A percentile compares a stretch with the other conserved stretches of the same genome.
These are phyloP conservation scores for Aplochiton taeniatus DNA, from an alignment of 2,797 vertebrate genomes.

Conservation along the genomic window DNA sequence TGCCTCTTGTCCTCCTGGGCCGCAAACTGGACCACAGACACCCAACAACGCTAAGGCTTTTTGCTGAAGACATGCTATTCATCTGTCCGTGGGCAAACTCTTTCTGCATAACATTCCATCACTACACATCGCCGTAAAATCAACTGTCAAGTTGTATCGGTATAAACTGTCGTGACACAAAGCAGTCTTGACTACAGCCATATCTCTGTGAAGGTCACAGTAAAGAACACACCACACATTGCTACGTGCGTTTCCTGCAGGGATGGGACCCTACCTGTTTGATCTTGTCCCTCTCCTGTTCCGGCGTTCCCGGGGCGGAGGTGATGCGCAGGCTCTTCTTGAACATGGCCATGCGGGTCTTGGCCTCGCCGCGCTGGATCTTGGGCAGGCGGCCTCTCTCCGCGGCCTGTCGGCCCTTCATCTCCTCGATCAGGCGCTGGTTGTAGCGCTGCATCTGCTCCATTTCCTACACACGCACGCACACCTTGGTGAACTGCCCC, in stretches of 20 bases:
- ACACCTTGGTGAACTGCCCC: not conserved
- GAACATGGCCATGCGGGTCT: conserved; percentile 99
- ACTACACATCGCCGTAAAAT: too few species aligned
- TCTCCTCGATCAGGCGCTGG: conserved; percentile 91
- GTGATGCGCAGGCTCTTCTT: conserved; percentile 98
- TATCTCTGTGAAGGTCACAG: too few species aligned
- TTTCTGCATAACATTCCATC: too few species aligned
- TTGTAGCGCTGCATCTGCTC: conserved; percentile 99
- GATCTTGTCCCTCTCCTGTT: conserved; percentile 95
- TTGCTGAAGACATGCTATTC: too few species aligned
- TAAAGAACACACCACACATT: too few species aligned
- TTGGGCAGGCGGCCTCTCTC: conserved; percentile 94
- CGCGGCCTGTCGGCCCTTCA: conserved; percentile 93
- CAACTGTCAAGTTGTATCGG: too few species aligned
- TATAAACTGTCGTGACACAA: too few species aligned
- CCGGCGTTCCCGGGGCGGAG: conserved; percentile 82
- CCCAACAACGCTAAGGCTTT: conserved; percentile 11
- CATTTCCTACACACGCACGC: conserved; percentile 80
- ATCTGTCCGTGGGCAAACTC: too few species aligned
- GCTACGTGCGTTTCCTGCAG: not conserved
- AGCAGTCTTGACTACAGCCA: too few species aligned
- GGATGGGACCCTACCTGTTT: conserved; percentile 81
- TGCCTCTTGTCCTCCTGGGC: conserved; percentile 96
- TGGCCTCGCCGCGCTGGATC: conserved; percentile 97
- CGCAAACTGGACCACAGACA: conserved; percentile 80